phyloP scores from a whole-genome alignment of 2,797 vertebrate genomes.

The Melopsittacus undulatus region DNA sequence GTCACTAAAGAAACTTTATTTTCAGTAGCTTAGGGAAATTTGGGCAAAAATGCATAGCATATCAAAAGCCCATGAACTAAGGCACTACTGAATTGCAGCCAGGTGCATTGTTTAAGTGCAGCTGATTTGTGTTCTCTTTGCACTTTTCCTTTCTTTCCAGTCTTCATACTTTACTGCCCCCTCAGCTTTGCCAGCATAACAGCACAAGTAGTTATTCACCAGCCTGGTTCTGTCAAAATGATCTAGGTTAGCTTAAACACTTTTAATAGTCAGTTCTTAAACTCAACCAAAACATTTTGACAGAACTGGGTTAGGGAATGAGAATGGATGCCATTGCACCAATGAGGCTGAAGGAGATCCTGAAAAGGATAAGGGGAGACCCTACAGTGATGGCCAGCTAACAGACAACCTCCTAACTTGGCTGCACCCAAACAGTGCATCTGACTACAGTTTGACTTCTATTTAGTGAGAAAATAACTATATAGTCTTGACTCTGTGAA shows the following conservation, averaged over 20 bases:
- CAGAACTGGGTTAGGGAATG: not conserved
- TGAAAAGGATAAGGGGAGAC: not conserved
- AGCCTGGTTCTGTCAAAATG: constrained; percentile 58
- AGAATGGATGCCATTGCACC: not conserved
- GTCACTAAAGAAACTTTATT: not conserved
- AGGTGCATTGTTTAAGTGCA: not conserved
- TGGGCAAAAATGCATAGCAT: not conserved
- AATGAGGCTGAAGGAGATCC: not conserved
- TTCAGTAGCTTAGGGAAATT: not conserved
- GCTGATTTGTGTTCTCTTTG: not conserved
- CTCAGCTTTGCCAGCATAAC: not conserved
- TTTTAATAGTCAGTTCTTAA: not conserved
- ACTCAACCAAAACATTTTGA: not conserved
- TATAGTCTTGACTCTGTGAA: not conserved
- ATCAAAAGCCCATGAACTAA: not conserved
- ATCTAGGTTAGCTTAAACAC: constrained; percentile 43
- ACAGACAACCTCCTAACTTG: not conserved
- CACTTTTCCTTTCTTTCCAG: not conserved
- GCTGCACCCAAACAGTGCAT: not conserved
- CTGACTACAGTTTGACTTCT: not conserved
- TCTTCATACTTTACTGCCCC: not conserved
- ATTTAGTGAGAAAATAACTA: not conserved
- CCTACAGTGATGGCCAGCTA: not conserved
- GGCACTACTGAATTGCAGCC: not conserved
- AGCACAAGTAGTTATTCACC: not conserved